These are phyloP conservation scores for Phrynosoma blainvillii DNA, from an alignment of 2,113 vertebrate genomes.

Conservation along the genomic window DNA sequence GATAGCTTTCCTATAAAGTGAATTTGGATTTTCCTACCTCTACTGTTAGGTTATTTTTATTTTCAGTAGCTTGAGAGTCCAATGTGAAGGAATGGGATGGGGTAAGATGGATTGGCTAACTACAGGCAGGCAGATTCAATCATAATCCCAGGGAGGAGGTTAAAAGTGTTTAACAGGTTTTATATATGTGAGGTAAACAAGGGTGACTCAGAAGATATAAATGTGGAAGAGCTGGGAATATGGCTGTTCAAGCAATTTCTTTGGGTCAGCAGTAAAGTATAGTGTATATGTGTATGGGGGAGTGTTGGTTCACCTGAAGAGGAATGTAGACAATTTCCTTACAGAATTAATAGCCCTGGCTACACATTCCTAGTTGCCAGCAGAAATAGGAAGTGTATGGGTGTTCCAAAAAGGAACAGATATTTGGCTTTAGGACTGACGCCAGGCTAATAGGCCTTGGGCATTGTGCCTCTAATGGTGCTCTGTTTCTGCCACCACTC, in stretches of 20 bases:
- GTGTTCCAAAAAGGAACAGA: background rate
- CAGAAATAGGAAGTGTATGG: constrained; percentile 19
- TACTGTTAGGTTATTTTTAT: background rate
- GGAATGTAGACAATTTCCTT: constrained; percentile 14
- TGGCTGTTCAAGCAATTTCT: constrained; percentile 18
- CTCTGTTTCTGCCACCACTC: background rate
- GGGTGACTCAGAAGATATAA: constrained; percentile 25
- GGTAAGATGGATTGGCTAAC: constrained; percentile 53
- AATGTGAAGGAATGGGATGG: constrained; percentile 31
- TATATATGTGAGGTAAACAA: background rate
- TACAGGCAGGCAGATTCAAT: background rate
- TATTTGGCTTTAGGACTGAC: background rate
- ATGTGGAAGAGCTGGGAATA: fast-evolving
- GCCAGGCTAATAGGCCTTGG: background rate
- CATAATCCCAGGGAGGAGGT: constrained; percentile 11
- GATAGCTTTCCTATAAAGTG: background rate
- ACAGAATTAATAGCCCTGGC: background rate
- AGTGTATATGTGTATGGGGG: background rate
- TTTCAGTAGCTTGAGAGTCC: constrained; percentile 1
- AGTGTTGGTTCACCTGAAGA: background rate
- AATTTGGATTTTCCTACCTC: background rate
- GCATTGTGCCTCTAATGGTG: background rate
- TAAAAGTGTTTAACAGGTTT: constrained; percentile 13
- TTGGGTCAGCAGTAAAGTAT: background rate
- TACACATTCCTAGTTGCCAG: constrained; percentile 7